phyloP scores from a whole-genome alignment of 2,113 vertebrate genomes.

The Pomatorhinus ruficollis region DNA sequence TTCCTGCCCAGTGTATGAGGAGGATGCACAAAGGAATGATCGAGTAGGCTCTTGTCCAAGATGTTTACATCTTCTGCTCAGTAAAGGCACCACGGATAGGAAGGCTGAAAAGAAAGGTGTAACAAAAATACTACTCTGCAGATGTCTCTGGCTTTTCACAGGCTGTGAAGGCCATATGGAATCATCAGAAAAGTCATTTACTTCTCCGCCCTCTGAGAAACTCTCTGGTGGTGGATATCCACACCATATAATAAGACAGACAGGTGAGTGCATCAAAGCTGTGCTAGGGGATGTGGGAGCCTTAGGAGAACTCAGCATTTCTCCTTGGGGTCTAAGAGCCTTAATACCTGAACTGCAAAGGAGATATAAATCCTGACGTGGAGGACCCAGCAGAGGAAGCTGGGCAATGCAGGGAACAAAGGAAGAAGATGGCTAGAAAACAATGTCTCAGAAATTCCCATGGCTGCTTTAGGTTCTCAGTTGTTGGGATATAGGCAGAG shows the following conservation, averaged over 20 bases:
- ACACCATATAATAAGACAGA: accelerated
- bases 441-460: background rate
- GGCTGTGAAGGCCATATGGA: background rate
- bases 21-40: background rate
- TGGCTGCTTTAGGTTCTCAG: background rate
- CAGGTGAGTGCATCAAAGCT: background rate
- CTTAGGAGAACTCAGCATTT: background rate
- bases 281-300: background rate
- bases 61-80: background rate
- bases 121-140: background rate
- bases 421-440: background rate
- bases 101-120: background rate
- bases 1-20: background rate
- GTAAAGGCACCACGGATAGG: background rate
- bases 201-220: background rate
- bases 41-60: background rate
- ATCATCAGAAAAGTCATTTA: background rate
- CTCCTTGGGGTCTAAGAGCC: accelerated
- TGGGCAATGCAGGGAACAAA: accelerated
- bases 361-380: background rate
- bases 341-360: background rate
- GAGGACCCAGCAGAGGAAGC: background rate
- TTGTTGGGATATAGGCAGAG: background rate
- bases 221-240: background rate
- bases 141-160: background rate